A percentile compares a stretch with the other conserved stretches of the same genome.
Conservation (phyloP, 2,113 vertebrate genomes). For the Sphaerodactylus townsendi region DNA sequence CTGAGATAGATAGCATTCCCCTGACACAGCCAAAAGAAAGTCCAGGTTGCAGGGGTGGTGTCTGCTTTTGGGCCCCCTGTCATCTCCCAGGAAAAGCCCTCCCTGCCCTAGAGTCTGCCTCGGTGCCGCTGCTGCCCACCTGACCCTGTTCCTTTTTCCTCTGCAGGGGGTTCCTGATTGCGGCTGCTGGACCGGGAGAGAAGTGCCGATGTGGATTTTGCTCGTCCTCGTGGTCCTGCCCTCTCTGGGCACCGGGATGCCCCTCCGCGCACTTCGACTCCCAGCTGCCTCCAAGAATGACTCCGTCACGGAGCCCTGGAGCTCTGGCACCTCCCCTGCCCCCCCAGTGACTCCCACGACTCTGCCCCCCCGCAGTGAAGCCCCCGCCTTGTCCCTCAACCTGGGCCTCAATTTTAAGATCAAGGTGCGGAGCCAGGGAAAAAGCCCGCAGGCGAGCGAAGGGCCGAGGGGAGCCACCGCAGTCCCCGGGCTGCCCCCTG, state of each 20-base stretch:
- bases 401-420: constrained; percentile 71
- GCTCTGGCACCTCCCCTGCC: not conserved
- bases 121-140: too few relatives aligned
- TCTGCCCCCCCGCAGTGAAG: constrained; percentile 47
- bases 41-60: too few relatives aligned
- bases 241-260: not conserved
- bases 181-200: constrained; percentile 29
- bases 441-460: not conserved
- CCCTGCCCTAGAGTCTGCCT: too few relatives aligned
- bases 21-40: too few relatives aligned
- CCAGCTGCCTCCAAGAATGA: not conserved
- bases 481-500: not conserved
- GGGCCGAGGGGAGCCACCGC: not conserved
- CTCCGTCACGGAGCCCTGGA: not conserved
- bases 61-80: too few relatives aligned
- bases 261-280: not conserved
- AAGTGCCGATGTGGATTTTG: constrained; percentile 35
- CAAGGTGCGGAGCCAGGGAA: constrained; percentile 48
- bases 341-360: constrained; percentile 34
- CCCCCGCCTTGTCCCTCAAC: constrained; percentile 64
- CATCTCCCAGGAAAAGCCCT: too few relatives aligned
- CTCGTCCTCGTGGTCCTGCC: constrained; percentile 40
- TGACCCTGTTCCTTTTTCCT: not conserved
- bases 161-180: not conserved
- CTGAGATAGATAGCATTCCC: too few relatives aligned